These are phyloP conservation scores for Drosophila borealis DNA, from an alignment of 2,888 invertebrate genomes.

Conservation along the genomic window DNA sequence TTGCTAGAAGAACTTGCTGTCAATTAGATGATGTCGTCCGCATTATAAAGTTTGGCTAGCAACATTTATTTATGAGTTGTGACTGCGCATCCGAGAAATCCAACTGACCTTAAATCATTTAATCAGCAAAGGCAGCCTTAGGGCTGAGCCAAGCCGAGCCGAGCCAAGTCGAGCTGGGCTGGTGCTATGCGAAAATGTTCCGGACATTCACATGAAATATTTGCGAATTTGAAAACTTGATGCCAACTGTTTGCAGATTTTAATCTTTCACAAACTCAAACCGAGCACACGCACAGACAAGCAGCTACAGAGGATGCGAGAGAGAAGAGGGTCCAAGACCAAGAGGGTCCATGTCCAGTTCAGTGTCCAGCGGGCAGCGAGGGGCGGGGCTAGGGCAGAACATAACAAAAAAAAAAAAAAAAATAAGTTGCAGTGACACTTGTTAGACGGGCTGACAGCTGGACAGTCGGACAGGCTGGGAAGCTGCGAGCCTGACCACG, in stretches of 20 bases:
- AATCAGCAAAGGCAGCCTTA: constrained; percentile 57
- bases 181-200: constrained; percentile 35
- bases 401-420: constrained; percentile 37
- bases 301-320: not conserved
- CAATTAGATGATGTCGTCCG: constrained; percentile 19
- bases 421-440: constrained; percentile 77
- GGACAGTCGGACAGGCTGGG: constrained; percentile 55
- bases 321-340: constrained; percentile 16
- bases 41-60: constrained; percentile 27
- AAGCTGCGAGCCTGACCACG: constrained; percentile 62
- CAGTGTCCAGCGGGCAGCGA: constrained; percentile 53
- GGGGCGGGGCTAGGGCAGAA: constrained; percentile 21
- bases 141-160: constrained; percentile 12
- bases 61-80: constrained; percentile 42
- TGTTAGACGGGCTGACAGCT: constrained; percentile 80
- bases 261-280: constrained; percentile 75
- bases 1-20: constrained; percentile 11
- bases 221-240: constrained; percentile 76
- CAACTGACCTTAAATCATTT: constrained; percentile 78
- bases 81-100: constrained; percentile 32
- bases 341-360: constrained; percentile 45
- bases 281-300: constrained; percentile 43
- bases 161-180: constrained; percentile 1
- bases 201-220: constrained; percentile 63
- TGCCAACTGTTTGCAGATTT: constrained; percentile 82